Conservation (phyloP, 1,140 invertebrate species). For the Solen grandis region DNA sequence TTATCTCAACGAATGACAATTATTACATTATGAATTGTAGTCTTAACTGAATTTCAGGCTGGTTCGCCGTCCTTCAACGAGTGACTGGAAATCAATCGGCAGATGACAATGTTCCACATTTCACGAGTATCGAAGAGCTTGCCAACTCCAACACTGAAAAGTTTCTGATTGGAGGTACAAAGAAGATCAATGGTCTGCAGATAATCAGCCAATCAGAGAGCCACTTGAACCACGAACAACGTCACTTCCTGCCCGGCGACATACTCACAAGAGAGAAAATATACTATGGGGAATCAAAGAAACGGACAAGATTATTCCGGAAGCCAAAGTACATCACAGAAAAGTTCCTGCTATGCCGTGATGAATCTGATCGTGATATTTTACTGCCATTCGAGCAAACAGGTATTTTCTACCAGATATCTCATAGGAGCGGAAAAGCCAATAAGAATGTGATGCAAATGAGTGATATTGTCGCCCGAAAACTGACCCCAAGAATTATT, state of each 20-base stretch:
- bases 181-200: slow-evolving; percentile 57
- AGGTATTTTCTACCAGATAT: slow-evolving; percentile 65
- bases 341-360: slow-evolving; percentile 66
- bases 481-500: slow-evolving; percentile 59
- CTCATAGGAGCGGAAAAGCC: slow-evolving; percentile 31
- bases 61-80: slow-evolving; percentile 65
- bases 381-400: slow-evolving; percentile 60
- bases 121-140: slow-evolving; percentile 60
- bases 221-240: slow-evolving; percentile 11
- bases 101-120: slow-evolving; percentile 58
- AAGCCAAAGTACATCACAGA: slow-evolving; percentile 55
- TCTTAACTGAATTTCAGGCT: slow-evolving; percentile 57
- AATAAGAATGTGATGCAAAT: slow-evolving; percentile 59
- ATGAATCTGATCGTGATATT: slow-evolving; percentile 66
- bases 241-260: slow-evolving; percentile 63
- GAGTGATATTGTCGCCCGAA: slow-evolving; percentile 57
- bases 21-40: no score
- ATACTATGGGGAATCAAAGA: slow-evolving; percentile 58
- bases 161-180: slow-evolving; percentile 66
- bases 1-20: no score
- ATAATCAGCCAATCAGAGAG: slow-evolving; percentile 7
- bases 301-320: slow-evolving; percentile 54
- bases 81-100: slow-evolving; percentile 9
- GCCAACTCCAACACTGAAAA: slow-evolving; percentile 55
- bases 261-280: slow-evolving; percentile 58